phyloP scores from a whole-genome alignment of 1,140 invertebrate genomes.

The Ctenoplectra terminalis region DNA sequence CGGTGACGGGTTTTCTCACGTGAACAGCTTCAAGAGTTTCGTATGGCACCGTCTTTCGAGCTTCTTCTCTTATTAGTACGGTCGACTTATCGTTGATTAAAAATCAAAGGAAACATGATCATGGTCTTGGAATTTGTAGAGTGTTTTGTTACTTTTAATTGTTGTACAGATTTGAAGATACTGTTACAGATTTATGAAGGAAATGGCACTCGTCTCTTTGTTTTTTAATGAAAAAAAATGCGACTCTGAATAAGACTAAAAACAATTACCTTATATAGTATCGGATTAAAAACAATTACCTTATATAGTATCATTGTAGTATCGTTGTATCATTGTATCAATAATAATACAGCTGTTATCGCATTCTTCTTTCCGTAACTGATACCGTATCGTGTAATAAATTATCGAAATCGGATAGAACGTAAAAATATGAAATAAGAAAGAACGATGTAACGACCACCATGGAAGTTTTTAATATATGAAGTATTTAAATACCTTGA shows the following conservation, averaged over 20 bases:
- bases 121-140: not conserved
- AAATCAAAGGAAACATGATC: too few species aligned
- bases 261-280: too few species aligned
- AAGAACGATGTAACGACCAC: not conserved
- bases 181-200: not conserved
- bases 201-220: not conserved
- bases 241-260: not conserved
- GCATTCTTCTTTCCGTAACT: too few species aligned
- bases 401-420: not conserved
- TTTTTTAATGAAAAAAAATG: fast-evolving
- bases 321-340: not conserved
- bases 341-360: slow-evolving; percentile 1
- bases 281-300: too few species aligned
- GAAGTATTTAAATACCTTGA: not conserved
- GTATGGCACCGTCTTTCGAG: too few species aligned
- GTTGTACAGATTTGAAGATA: not conserved
- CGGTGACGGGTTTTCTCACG: slow-evolving; percentile 17
- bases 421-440: not conserved
- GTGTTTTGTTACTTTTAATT: too few species aligned
- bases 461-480: not conserved
- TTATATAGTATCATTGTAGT: not conserved
- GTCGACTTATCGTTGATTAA: too few species aligned
- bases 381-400: not conserved
- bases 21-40: too few species aligned
- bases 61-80: too few species aligned